A percentile compares a stretch with the other conserved stretches of the same genome.
Evolutionary conservation across 2,113 vertebrate genomes (phyloP).

Genomic region (Platichthys stellatus): DNA sequence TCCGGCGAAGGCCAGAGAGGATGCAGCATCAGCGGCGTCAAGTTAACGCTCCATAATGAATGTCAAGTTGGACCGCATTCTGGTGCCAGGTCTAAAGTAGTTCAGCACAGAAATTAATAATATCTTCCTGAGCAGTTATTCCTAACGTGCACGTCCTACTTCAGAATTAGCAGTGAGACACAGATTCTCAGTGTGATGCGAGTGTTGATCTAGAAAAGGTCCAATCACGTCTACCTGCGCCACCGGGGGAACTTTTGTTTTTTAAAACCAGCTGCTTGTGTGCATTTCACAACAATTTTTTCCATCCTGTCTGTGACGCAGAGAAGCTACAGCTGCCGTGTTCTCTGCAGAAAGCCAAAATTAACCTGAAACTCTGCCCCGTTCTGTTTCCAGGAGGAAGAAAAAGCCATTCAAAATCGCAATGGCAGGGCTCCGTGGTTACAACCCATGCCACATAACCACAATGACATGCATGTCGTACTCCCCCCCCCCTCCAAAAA

Average conservation of each 20-base stretch:
- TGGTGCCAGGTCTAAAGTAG: slow-evolving; percentile 38
- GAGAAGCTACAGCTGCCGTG: neutral
- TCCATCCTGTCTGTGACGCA: neutral
- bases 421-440: neutral
- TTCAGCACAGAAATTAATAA: slow-evolving; percentile 50
- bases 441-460: neutral
- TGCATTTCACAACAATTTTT: neutral
- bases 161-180: slow-evolving; percentile 35
- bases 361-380: neutral
- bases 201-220: slow-evolving; percentile 24
- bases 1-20: slow-evolving; percentile 57
- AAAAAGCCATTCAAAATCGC: neutral
- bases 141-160: slow-evolving; percentile 55
- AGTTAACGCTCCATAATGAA: slow-evolving; percentile 49
- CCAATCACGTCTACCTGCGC: slow-evolving; percentile 24
- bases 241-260: neutral
- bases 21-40: slow-evolving; percentile 60
- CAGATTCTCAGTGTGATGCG: slow-evolving; percentile 15
- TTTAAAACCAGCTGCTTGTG: slow-evolving; percentile 2
- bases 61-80: slow-evolving; percentile 42
- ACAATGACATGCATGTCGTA: neutral
- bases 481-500: too few species aligned
- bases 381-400: neutral
- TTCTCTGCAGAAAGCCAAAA: too few species aligned
- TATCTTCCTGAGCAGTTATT: slow-evolving; percentile 30